Evolutionary conservation across 2,888 invertebrate genomes (phyloP).

Genomic region (Eledona agricola): DNA sequence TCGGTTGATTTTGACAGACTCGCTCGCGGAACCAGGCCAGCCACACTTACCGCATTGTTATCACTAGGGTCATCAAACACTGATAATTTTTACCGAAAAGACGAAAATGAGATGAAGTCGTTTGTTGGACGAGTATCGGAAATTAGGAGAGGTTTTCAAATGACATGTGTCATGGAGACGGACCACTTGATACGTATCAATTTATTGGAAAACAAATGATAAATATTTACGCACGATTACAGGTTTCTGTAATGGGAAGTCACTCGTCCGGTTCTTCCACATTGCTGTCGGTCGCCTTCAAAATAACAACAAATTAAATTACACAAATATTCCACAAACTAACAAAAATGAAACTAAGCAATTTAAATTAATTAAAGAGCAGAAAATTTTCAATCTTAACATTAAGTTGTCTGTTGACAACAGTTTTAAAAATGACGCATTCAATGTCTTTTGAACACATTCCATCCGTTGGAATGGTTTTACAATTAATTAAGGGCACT

Average conservation of each 20-base stretch:
- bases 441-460: no score
- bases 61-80: constrained; percentile 16
- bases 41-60: constrained; percentile 25
- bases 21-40: constrained; percentile 17
- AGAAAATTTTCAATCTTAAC: no score
- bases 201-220: not conserved
- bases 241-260: constrained; percentile 1
- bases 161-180: constrained; percentile 13
- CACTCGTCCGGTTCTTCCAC: constrained; percentile 7
- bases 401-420: no score
- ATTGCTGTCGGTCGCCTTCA: constrained; percentile 19
- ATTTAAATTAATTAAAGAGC: no score
- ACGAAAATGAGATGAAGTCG: not conserved
- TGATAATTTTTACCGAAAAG: constrained; percentile 15
- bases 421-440: no score
- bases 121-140: not conserved
- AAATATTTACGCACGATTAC: not conserved
- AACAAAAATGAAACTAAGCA: no score
- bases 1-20: constrained; percentile 16
- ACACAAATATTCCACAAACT: not conserved
- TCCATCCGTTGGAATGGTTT: no score
- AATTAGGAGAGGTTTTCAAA: constrained; percentile 3
- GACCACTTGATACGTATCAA: not conserved
- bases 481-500: no score
- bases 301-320: no score